Percentiles rank a stretch among this genome's conserved stretches.
phyloP scores from a whole-genome alignment of 2,113 vertebrate genomes.

The Tylochromis polylepis region DNA sequence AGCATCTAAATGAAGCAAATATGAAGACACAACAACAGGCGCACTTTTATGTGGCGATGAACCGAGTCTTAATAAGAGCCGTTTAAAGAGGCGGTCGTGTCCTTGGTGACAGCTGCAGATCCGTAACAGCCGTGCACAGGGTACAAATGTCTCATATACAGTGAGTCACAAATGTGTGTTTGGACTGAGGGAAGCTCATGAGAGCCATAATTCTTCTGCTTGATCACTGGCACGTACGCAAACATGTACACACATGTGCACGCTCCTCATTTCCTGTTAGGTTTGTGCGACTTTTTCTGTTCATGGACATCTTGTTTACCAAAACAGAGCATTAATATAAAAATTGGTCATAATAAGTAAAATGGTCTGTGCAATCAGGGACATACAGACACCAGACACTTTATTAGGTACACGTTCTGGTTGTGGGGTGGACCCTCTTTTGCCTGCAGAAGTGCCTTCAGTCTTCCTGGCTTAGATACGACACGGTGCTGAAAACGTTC shows the following conservation, averaged over 20 bases:
- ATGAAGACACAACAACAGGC: background rate
- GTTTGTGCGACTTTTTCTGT: too few relatives aligned
- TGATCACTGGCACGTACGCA: background rate
- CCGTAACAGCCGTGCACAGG: background rate
- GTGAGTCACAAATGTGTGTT: background rate
- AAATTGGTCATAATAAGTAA: background rate
- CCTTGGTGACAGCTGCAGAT: background rate
- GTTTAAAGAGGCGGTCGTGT: background rate
- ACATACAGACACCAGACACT: background rate
- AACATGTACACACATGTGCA: background rate
- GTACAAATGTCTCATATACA: background rate
- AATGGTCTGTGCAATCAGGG: background rate
- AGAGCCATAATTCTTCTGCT: background rate
- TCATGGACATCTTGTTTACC: background rate
- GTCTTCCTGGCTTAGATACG: background rate
- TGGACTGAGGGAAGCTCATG: fast-evolving
- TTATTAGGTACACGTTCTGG: background rate
- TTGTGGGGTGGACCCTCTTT: background rate
- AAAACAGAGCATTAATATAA: background rate
- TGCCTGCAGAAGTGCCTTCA: background rate
- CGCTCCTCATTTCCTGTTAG: too few relatives aligned
- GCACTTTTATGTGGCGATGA: background rate
- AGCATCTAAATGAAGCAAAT: background rate
- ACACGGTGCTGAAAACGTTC: background rate
- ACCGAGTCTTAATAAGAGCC: background rate